Evolutionary conservation across 2,888 invertebrate genomes (phyloP), one percentile per base, ranked within the genome.

Genomic region (Parnassius mnemosyne): DNA sequence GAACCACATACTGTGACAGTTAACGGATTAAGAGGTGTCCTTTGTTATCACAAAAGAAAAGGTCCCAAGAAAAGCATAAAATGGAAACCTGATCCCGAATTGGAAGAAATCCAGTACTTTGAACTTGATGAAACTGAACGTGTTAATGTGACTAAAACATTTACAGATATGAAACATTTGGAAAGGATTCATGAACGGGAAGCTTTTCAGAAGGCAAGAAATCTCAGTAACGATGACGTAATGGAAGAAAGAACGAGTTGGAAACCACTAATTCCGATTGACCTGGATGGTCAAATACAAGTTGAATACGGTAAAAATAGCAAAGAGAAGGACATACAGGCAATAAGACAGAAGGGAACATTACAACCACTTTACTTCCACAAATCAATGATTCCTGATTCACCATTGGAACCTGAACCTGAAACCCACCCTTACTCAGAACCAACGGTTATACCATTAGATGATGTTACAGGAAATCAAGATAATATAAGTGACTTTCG

Each of bases 51-150:
- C 66, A 95, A 96, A 71, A 93, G 93, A 69, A 95, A 94, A 80
- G 96, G 95, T 3, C 95, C 95, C 3, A 97, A 96, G 79, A 96
- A 96, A 82, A 94, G 94, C 71, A 93, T 96, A 7, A 94, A 94
- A 77, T 98, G 97, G 95, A 95, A 95, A 76, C 93, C 95, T 3
- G 97, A 97, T 64, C 86, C 93, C 9, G 94, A 95, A 69, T 89
- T 99, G 44, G 96, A 96, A 73, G 95, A 96, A 75, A 92, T 97
- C 63, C 95, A 96, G 74, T 98, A 94, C 85, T 99, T 99, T 84
- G 98, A 98, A 83, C 88, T 98, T 70, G 98, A 99, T 84, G 98
- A 98, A 87, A 98, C 96, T 13, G 99, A 99, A 87, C 93, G 99
- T 77, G 97, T 98, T 1, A 99, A 99, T 87, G 98, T 99, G 1